Evolutionary conservation across 1,140 invertebrate genomes (phyloP).

Genomic region (Neodiprion fabricii): DNA sequence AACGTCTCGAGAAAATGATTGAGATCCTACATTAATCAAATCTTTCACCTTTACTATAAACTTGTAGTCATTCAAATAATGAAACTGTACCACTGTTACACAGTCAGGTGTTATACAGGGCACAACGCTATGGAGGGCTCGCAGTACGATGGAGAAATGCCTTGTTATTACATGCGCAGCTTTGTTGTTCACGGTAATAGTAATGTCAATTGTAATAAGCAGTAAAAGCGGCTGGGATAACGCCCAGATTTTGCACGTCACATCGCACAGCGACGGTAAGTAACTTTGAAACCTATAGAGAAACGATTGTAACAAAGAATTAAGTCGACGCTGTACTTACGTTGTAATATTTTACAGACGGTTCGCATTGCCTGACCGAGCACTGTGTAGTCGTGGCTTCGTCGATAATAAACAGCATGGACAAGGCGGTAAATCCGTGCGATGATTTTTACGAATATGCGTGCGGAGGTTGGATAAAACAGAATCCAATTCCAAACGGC

Average conservation of each 20-base stretch:
- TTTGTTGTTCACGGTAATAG: slow-evolving; percentile 69
- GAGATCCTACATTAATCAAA: neutral
- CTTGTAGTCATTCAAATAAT: neutral
- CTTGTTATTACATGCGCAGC: slow-evolving; percentile 61
- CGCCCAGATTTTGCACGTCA: slow-evolving; percentile 53
- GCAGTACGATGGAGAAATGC: slow-evolving; percentile 66
- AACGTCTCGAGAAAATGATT: neutral
- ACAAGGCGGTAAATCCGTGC: slow-evolving; percentile 83
- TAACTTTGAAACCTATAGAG: neutral
- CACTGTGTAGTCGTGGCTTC: slow-evolving; percentile 88
- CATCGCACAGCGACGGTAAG: slow-evolving; percentile 52
- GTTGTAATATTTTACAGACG: slow-evolving; percentile 34
- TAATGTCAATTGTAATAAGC: slow-evolving; percentile 59
- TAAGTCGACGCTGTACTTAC: too few species aligned
- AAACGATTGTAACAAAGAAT: neutral
- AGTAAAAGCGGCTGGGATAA: slow-evolving; percentile 53
- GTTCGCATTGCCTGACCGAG: slow-evolving; percentile 74
- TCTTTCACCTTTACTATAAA: neutral
- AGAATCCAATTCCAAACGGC: slow-evolving; percentile 91
- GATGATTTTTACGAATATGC: slow-evolving; percentile 95
- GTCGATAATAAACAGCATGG: slow-evolving; percentile 84
- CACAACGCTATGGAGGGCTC: slow-evolving; percentile 69
- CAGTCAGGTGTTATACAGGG: slow-evolving; percentile 48
- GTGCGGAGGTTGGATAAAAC: slow-evolving; percentile 91
- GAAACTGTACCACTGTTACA: slow-evolving; percentile 6